Percentiles rank a stretch among this genome's conserved stretches.
Conservation (phyloP, 2,113 vertebrate species). For the Pandion haliaetus region DNA sequence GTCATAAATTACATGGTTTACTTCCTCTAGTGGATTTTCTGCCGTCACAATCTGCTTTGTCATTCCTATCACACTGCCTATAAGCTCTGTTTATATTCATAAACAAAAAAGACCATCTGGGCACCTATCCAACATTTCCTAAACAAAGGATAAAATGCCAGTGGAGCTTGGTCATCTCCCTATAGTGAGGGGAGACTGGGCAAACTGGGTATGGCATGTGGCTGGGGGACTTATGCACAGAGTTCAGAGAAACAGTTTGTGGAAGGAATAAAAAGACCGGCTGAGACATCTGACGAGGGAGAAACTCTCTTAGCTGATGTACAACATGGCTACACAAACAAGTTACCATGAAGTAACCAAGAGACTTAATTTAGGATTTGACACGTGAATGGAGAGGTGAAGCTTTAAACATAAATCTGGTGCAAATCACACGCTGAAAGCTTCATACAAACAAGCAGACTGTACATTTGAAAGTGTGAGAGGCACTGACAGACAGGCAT, state of each 20-base stretch:
- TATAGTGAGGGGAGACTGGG: neutral
- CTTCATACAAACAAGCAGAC: constrained; percentile 63
- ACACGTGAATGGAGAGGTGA: constrained; percentile 52
- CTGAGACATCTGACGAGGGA: neutral
- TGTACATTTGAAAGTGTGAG: constrained; percentile 68
- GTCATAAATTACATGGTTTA: constrained; percentile 11
- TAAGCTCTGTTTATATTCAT: neutral
- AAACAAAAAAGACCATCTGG: neutral
- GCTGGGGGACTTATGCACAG: neutral
- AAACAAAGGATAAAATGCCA: neutral
- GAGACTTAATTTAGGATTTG: constrained; percentile 44
- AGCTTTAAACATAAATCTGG: constrained; percentile 63
- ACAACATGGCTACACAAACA: neutral
- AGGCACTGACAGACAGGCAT: constrained; percentile 59
- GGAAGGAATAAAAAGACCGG: neutral
- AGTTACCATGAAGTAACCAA: neutral
- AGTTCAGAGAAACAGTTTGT: neutral
- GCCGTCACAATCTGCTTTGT: neutral
- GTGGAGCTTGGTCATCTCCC: neutral
- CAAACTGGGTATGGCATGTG: neutral
- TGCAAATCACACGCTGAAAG: constrained; percentile 57
- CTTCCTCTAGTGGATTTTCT: constrained; percentile 18
- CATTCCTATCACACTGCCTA: neutral
- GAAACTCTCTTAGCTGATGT: neutral
- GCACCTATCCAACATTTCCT: neutral